These are phyloP conservation scores for Scopus umbretta DNA, from an alignment of 2,113 vertebrate genomes.

Conservation along the genomic window DNA sequence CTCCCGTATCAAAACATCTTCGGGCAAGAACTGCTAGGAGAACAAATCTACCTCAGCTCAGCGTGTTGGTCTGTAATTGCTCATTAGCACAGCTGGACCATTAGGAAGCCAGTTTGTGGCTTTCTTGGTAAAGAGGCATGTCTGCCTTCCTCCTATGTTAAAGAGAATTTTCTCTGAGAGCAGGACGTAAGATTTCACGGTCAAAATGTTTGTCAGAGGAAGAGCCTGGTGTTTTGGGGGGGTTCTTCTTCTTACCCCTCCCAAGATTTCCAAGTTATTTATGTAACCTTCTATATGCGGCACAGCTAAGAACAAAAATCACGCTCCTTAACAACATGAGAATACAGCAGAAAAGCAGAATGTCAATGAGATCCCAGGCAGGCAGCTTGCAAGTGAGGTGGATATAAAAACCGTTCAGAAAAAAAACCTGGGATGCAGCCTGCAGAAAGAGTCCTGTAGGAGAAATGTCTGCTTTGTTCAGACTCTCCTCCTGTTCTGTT, in stretches of 20 bases:
- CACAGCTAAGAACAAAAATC: conserved; percentile 50
- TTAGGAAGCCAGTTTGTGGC: background rate
- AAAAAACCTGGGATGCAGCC: background rate
- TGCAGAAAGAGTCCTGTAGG: background rate
- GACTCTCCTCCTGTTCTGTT: background rate
- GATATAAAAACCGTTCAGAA: background rate
- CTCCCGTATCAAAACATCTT: background rate
- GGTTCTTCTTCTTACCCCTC: background rate
- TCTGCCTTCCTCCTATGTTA: background rate
- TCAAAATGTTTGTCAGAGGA: background rate
- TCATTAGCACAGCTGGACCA: background rate
- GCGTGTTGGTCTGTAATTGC: background rate
- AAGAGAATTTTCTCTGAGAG: background rate
- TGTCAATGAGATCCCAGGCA: conserved; percentile 28
- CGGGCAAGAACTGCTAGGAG: background rate
- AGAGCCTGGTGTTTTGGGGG: background rate
- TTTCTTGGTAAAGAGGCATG: background rate
- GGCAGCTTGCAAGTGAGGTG: background rate
- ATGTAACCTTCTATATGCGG: conserved; percentile 40
- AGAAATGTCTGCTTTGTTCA: background rate
- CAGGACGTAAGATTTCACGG: background rate
- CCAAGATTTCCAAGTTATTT: conserved; percentile 28
- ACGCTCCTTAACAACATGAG: conserved; percentile 40
- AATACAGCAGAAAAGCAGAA: conserved; percentile 45
- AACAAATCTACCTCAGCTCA: background rate